Percentiles rank a stretch among this genome's conserved stretches.
These are phyloP conservation scores for Sciurus vulgaris DNA, from an alignment of 2,797 vertebrate species.

Conservation along the genomic window DNA sequence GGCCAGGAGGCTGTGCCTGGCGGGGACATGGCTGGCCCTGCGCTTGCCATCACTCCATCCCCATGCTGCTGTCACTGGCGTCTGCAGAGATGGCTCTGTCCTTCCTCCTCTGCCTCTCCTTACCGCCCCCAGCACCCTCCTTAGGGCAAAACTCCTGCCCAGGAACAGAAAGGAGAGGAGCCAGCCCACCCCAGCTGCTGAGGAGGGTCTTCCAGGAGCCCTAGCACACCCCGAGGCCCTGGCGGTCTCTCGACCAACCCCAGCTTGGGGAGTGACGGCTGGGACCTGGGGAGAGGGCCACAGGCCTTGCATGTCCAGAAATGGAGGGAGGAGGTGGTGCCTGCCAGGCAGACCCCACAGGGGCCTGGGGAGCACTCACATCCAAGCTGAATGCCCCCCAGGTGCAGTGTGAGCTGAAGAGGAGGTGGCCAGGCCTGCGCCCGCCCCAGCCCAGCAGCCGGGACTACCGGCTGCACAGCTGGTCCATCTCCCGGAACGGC, in stretches of 20 bases:
- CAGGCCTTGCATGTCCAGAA: not conserved
- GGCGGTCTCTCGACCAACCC: not conserved
- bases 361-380: no score
- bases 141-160: not conserved
- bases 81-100: not conserved
- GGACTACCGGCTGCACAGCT: slow-evolving; percentile 89
- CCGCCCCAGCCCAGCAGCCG: slow-evolving; percentile 87
- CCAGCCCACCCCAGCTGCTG: no score
- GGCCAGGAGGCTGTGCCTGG: not conserved
- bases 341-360: not conserved
- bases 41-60: not conserved
- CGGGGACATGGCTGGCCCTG: not conserved
- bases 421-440: slow-evolving; percentile 92
- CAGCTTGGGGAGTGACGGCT: no score
- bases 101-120: not conserved
- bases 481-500: slow-evolving; percentile 90
- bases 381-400: slow-evolving; percentile 75
- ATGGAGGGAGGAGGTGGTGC: not conserved
- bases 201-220: no score
- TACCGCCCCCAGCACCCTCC: not conserved
- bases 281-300: no score
- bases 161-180: not conserved
- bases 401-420: slow-evolving; percentile 95
- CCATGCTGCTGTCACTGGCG: no score
- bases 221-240: no score